Percentiles rank a stretch among this genome's conserved stretches.
phyloP scores from a whole-genome alignment of 2,888 invertebrate genomes.

The Endomychus coccineus region DNA sequence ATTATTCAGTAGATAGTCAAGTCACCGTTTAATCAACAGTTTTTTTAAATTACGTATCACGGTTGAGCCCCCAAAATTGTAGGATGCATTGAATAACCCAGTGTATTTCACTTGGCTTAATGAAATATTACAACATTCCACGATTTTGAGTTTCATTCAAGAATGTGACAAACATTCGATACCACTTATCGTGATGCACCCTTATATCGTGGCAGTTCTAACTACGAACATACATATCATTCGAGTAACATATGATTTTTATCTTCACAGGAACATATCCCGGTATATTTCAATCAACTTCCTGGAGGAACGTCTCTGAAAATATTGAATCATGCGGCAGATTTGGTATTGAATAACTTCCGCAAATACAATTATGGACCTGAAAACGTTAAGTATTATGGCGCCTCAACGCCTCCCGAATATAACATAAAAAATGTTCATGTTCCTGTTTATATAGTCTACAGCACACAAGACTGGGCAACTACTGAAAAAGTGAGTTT shows the following conservation, averaged over 20 bases:
- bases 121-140: no score
- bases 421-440: constrained; percentile 47
- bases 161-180: no score
- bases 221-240: no score
- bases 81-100: no score
- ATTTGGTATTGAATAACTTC: constrained; percentile 41
- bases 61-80: no score
- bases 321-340: constrained; percentile 36
- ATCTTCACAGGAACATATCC: constrained; percentile 36
- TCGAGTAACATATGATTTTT: neutral
- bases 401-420: constrained; percentile 45
- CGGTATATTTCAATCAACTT: constrained; percentile 38
- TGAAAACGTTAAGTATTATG: constrained; percentile 44
- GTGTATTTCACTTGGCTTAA: no score
- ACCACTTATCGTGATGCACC: no score
- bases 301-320: constrained; percentile 39
- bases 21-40: no score
- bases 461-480: constrained; percentile 52
- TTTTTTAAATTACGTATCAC: no score
- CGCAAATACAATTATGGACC: constrained; percentile 48
- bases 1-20: no score
- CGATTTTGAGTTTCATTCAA: no score
- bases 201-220: no score
- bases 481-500: constrained; percentile 48
- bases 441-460: constrained; percentile 49